phyloP scores from a whole-genome alignment of 2,797 vertebrate species.

The Clarias platycephalus region DNA sequence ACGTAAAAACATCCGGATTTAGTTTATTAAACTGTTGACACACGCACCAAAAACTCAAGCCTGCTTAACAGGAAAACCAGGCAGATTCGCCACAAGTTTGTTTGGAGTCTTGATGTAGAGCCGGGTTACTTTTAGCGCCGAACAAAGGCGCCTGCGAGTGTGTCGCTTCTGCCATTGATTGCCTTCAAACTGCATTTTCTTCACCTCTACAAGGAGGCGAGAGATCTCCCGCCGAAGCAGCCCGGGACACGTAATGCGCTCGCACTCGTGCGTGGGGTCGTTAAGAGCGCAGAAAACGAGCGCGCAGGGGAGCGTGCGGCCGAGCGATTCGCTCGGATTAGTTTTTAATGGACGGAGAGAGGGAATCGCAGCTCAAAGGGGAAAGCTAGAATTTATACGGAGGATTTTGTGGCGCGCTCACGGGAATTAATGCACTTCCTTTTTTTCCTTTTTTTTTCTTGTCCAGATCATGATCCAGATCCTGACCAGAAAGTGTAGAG shows the following conservation, averaged over 20 bases:
- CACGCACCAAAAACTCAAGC: not conserved
- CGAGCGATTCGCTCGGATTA: constrained; percentile 38
- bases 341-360: constrained; percentile 31
- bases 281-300: constrained; percentile 53
- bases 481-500: not conserved
- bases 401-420: not conserved
- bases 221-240: constrained; percentile 31
- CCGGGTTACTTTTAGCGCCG: constrained; percentile 34
- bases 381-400: constrained; percentile 22
- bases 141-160: constrained; percentile 32
- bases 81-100: not conserved
- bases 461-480: constrained; percentile 3
- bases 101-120: not conserved
- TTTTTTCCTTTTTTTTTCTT: not conserved
- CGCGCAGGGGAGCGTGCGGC: constrained; percentile 21
- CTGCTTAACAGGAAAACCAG: not conserved
- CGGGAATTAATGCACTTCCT: not conserved
- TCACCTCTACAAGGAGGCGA: constrained; percentile 31
- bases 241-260: constrained; percentile 46
- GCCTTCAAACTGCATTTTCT: constrained; percentile 38
- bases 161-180: constrained; percentile 41
- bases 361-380: constrained; percentile 25
- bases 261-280: constrained; percentile 44
- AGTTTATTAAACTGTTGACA: not conserved
- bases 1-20: not conserved